Evolutionary conservation across 35 echinoderm and acorn worm species (phyloP).

Genomic region (Chiridota heheva): DNA sequence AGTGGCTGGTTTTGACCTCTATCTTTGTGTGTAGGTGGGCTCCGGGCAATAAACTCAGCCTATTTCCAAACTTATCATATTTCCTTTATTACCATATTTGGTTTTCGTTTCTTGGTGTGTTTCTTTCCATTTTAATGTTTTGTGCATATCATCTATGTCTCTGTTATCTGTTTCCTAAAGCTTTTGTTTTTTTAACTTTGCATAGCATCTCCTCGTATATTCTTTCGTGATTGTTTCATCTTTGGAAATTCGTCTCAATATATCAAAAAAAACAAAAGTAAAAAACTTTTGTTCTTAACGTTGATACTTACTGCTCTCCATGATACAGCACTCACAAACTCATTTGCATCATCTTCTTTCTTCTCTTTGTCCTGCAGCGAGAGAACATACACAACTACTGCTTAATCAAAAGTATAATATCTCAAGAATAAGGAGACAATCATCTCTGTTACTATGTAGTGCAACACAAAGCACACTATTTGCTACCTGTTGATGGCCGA

Average conservation of each 20-base stretch:
- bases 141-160: no score
- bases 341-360: conserved; percentile 96
- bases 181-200: no score
- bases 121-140: no score
- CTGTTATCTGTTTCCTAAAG: no score
- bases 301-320: conserved; percentile 98
- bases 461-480: neutral
- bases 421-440: neutral
- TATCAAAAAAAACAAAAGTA: neutral
- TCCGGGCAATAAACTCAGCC: no score
- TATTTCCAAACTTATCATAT: no score
- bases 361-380: conserved; percentile 88
- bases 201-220: no score
- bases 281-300: neutral
- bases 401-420: neutral
- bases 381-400: neutral
- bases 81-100: no score
- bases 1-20: no score
- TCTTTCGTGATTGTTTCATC: no score
- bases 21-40: no score
- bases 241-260: neutral
- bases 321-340: conserved; percentile 98
- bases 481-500: neutral
- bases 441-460: neutral
- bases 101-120: no score